phyloP scores from a whole-genome alignment of 2,113 vertebrate species.

The Charina bottae region DNA sequence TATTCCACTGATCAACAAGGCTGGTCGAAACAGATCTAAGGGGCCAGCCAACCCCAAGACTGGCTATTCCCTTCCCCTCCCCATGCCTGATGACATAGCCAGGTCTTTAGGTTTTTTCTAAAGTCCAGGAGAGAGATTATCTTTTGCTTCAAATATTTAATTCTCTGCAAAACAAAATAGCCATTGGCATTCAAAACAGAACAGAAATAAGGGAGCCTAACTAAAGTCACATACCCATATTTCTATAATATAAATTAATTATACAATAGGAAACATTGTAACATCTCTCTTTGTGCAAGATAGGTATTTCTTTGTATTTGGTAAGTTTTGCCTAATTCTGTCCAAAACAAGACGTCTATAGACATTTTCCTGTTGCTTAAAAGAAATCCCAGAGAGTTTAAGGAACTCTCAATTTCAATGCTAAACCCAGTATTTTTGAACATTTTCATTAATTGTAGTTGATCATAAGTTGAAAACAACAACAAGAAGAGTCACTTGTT shows the following conservation, averaged over 20 bases:
- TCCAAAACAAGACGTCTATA: not conserved
- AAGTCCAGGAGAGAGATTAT: too few relatives aligned
- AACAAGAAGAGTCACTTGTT: too few relatives aligned
- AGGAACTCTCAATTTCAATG: not conserved
- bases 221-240: not conserved
- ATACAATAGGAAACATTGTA: not conserved
- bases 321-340: not conserved
- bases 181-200: not conserved
- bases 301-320: not conserved
- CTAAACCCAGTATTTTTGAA: not conserved
- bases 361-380: not conserved
- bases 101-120: too few relatives aligned
- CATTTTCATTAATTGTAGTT: not conserved
- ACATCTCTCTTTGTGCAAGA: too few relatives aligned
- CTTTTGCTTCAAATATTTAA: too few relatives aligned
- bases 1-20: too few relatives aligned
- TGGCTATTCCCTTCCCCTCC: too few relatives aligned
- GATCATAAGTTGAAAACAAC: too few relatives aligned
- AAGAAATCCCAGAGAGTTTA: not conserved
- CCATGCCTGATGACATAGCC: too few relatives aligned
- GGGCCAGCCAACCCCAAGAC: too few relatives aligned
- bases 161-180: too few relatives aligned
- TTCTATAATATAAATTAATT: not conserved
- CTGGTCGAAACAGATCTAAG: too few relatives aligned
- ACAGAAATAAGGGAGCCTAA: not conserved